Evolutionary conservation across 2,888 invertebrate species (phyloP).

Genomic region (Lydus trimaculatus): DNA sequence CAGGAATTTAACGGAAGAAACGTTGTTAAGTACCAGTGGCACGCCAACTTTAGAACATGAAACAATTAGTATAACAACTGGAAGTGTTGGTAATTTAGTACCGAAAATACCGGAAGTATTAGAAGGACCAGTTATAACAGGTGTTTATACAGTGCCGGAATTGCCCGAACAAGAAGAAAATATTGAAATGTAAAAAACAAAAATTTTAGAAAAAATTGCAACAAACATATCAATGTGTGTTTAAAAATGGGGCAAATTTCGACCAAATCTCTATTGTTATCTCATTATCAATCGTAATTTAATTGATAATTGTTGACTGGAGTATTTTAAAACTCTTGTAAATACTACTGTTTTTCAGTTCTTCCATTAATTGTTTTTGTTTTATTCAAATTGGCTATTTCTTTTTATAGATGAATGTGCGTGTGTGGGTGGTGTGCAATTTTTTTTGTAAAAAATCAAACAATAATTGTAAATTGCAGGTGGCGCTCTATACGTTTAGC

Average conservation of each 20-base stretch:
- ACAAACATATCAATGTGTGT: neutral
- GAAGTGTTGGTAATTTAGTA: neutral
- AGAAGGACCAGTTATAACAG: slow-evolving; percentile 60
- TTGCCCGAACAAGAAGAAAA: slow-evolving; percentile 65
- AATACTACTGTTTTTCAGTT: no score
- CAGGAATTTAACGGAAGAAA: slow-evolving; percentile 67
- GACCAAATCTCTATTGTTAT: neutral
- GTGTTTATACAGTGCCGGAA: slow-evolving; percentile 66
- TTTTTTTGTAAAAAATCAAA: neutral
- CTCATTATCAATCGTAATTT: neutral
- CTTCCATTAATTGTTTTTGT: neutral
- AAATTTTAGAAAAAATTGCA: neutral
- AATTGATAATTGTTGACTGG: neutral
- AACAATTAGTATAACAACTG: slow-evolving; percentile 11
- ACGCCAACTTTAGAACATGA: slow-evolving; percentile 59
- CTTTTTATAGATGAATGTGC: neutral
- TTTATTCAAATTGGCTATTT: neutral
- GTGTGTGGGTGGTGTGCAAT: neutral
- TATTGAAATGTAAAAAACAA: slow-evolving; percentile 53
- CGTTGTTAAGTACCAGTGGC: slow-evolving; percentile 63
- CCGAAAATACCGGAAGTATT: slow-evolving; percentile 57
- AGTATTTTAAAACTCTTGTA: neutral
- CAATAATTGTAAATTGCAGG: neutral
- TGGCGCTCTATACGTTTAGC: neutral
- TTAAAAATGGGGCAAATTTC: neutral